phyloP scores from a whole-genome alignment of 2,797 vertebrate genomes.

The Sphenodon punctatus region DNA sequence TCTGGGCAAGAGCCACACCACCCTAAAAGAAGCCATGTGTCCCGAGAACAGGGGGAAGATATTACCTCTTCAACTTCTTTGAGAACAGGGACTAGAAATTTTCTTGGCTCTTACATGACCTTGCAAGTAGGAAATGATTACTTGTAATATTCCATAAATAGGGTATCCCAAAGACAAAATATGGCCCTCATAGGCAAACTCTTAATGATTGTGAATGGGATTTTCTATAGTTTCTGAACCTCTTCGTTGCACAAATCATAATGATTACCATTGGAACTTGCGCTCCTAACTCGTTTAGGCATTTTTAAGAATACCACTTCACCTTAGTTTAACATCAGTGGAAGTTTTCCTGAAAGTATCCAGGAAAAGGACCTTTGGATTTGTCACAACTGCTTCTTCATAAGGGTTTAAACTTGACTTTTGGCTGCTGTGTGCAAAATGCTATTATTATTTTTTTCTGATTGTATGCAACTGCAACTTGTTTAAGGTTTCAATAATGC shows the following conservation, averaged over 20 bases:
- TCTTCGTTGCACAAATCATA: not conserved
- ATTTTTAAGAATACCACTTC: not conserved
- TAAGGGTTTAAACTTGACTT: not conserved
- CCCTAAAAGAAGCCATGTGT: not conserved
- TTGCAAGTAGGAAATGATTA: not conserved
- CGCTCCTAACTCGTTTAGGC: not conserved
- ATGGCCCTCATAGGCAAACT: not conserved
- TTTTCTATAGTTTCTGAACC: not conserved
- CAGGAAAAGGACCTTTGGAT: not conserved
- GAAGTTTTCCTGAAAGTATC: not conserved
- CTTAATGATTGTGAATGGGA: not conserved
- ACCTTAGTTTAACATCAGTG: not conserved
- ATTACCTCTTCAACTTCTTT: not conserved
- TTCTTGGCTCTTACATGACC: not conserved
- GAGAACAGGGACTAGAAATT: not conserved
- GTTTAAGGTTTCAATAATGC: not conserved
- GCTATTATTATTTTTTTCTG: not conserved
- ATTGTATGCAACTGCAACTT: not conserved
- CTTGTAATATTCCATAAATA: too few relatives aligned
- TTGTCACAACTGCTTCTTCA: not conserved
- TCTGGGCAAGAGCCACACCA: too few relatives aligned
- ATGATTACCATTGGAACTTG: not conserved
- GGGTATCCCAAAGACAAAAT: not conserved
- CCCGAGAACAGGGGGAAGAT: not conserved
- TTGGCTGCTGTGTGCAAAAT: not conserved